Evolutionary conservation across 1,140 invertebrate species (phyloP).

Genomic region (Lordiphosa mommai): DNA sequence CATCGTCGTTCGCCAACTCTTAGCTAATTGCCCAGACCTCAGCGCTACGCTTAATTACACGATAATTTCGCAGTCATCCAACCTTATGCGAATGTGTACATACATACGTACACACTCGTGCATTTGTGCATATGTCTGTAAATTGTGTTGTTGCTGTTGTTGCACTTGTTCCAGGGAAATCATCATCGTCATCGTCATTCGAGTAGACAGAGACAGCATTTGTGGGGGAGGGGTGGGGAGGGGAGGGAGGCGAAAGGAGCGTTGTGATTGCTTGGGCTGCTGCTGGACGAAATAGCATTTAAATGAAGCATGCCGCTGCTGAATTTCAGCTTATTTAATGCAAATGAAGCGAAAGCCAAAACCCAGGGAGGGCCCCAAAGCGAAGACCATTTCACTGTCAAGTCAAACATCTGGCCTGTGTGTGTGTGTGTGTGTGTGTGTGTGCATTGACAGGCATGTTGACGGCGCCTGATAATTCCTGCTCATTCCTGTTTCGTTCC

Average conservation of each 20-base stretch:
- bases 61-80: conserved; percentile 62
- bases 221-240: not conserved
- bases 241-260: not conserved
- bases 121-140: too few species aligned
- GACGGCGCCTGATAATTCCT: conserved; percentile 33
- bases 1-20: conserved; percentile 4
- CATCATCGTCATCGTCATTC: conserved; percentile 16
- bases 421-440: conserved; percentile 5
- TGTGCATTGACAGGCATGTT: conserved; percentile 33
- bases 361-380: not conserved
- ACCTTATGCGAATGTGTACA: not conserved
- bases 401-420: conserved; percentile 33
- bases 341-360: conserved; percentile 67
- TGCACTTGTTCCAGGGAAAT: conserved; percentile 51
- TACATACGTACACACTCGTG: not conserved
- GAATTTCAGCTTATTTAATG: conserved; percentile 80
- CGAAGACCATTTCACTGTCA: conserved; percentile 61
- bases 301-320: conserved; percentile 69
- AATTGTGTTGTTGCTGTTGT: not conserved
- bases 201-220: not conserved
- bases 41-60: conserved; percentile 72
- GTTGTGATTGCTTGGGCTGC: not conserved
- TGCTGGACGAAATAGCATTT: conserved; percentile 57
- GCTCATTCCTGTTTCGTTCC: not conserved
- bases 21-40: conserved; percentile 27